These are phyloP conservation scores for Agriopis marginaria DNA, from an alignment of 2,888 invertebrate genomes.

Conservation along the genomic window DNA sequence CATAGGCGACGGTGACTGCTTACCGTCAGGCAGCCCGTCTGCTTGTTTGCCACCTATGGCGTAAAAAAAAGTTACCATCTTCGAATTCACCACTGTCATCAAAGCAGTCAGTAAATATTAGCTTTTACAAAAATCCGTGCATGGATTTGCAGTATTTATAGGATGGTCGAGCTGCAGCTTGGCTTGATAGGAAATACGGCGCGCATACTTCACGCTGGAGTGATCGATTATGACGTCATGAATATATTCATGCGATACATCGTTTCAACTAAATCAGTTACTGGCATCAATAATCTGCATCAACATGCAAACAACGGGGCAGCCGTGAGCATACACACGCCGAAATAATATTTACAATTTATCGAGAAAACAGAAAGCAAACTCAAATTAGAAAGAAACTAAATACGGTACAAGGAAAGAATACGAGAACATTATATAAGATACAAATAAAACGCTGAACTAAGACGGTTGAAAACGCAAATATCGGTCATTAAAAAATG, in stretches of 20 bases:
- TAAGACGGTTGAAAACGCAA: too few relatives aligned
- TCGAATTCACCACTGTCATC: neutral
- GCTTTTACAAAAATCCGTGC: neutral
- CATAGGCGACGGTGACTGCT: too few relatives aligned
- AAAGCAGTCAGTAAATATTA: neutral
- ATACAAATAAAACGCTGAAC: too few relatives aligned
- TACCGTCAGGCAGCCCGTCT: too few relatives aligned
- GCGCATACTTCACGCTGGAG: conserved; percentile 14
- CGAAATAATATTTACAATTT: too few relatives aligned
- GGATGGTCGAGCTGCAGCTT: neutral
- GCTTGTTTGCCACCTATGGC: too few relatives aligned
- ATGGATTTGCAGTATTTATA: conserved; percentile 2
- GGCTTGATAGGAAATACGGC: conserved; percentile 6
- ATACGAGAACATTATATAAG: too few relatives aligned
- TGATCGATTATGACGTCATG: conserved; percentile 33
- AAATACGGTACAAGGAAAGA: too few relatives aligned
- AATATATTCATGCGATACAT: conserved; percentile 30
- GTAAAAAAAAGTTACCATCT: neutral
- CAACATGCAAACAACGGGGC: neutral
- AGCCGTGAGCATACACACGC: too few relatives aligned
- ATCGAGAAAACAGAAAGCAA: too few relatives aligned
- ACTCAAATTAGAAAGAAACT: too few relatives aligned
- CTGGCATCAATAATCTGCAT: conserved; percentile 20
- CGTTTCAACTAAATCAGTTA: conserved; percentile 30
- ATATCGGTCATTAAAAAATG: too few relatives aligned